Evolutionary conservation across 2,113 vertebrate species (phyloP), one percentile per base, ranked within the genome.

Genomic region (Pungitius pungitius): DNA sequence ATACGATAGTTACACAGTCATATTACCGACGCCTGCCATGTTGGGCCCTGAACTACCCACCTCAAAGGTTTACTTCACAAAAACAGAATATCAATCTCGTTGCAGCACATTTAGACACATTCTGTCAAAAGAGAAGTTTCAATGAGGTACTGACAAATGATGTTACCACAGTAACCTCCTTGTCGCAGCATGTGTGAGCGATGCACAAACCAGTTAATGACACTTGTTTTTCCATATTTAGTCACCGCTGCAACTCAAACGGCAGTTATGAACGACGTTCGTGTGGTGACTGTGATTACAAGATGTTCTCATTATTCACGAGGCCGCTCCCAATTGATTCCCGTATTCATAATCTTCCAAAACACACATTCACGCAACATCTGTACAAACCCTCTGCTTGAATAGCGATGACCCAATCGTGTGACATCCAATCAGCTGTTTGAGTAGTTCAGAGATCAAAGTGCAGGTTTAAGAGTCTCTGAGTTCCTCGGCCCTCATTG

Each of bases 231-330:
- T 13, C 26, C 6, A 7, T 40, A 24, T 62, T 12, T 62, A 39
- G 4, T 64, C 26, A 62, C 69, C 54, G 33, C 52, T 65, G 3
- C 35, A 65, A 4, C 39, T 56, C 57, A 68, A 24, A 66, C 7
- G 27, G 8, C 37, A 55, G 37, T 14, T 51, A 73, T 57, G 1
- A 0, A 52, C 58, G n/a, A 11, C 43, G 55, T 73, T 52, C 11
- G 30, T 73, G 40, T 15, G 33, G n/a, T 43, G 35, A 70, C 64
- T 35, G 14, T 71, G 61, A 79, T 83, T 69, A 82, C 75, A 80
- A 73, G 62, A 63, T 67, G 80, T 75, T 83, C 49, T 18, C 24
- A 49, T 30, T 35, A 42, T 63, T 14, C 17, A 57, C 27, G 0
- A 35, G 47, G 43, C 61, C 15, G 15, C 77, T 75, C 80, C 78